Conservation (phyloP, 1,140 invertebrate genomes). For the Ceratosolen fusciceps region DNA sequence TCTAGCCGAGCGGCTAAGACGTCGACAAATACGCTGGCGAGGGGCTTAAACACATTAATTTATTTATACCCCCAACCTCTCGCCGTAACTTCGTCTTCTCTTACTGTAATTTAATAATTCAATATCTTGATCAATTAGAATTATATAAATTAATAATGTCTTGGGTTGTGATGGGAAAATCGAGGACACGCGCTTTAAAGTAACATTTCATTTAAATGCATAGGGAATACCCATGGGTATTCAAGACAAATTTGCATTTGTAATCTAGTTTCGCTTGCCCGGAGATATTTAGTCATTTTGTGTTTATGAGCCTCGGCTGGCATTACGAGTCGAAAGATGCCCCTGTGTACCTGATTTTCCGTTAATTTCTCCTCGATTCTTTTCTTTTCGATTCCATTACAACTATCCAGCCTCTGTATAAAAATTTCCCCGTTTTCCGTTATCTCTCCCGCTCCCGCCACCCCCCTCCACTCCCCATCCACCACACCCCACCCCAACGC, state of each 20-base stretch:
- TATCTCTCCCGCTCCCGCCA: no score
- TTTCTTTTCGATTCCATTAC: no score
- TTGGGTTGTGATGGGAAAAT: background rate
- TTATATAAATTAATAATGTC: slow-evolving; percentile 16
- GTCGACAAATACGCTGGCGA: background rate
- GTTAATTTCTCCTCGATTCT: background rate
- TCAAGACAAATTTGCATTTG: background rate
- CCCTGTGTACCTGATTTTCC: background rate
- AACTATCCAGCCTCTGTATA: background rate
- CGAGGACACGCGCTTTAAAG: background rate
- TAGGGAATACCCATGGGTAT: background rate
- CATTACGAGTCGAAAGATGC: background rate
- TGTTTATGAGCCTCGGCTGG: background rate
- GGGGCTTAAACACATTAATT: background rate
- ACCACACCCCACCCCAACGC: no score
- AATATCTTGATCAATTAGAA: background rate
- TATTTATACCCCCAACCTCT: background rate
- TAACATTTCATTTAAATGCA: background rate
- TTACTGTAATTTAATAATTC: slow-evolving; percentile 9
- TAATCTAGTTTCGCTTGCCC: background rate
- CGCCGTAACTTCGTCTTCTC: background rate
- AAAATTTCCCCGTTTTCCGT: background rate
- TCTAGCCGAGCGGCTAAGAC: no score
- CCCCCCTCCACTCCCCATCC: no score
- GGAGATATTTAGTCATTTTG: background rate